These are phyloP conservation scores for Drosophila greeni DNA, from an alignment of 2,888 invertebrate genomes.

Conservation along the genomic window DNA sequence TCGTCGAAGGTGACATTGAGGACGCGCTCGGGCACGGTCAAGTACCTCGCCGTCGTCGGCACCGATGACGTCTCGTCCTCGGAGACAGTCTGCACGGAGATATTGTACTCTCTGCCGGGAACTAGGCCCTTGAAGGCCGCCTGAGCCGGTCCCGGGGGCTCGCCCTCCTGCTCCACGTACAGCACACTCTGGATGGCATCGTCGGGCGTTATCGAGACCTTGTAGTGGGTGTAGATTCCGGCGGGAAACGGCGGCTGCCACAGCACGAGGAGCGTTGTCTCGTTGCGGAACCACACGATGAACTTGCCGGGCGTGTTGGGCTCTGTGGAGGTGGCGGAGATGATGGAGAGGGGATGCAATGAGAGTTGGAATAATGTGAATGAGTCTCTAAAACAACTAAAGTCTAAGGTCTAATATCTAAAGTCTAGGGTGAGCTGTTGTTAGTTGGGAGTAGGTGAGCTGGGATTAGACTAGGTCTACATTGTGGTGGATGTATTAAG, in stretches of 20 bases:
- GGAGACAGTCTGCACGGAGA: constrained; percentile 95
- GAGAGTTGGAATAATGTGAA: constrained; percentile 26
- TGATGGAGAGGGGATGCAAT: constrained; percentile 29
- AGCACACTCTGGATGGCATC: constrained; percentile 93
- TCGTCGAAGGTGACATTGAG: constrained; percentile 90
- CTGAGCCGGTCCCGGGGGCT: constrained; percentile 96
- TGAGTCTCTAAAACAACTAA: too few species aligned
- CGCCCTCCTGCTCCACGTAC: constrained; percentile 94
- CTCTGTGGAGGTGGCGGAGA: constrained; percentile 78
- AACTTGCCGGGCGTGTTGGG: constrained; percentile 97
- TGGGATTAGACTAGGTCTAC: not conserved
- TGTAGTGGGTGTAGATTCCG: constrained; percentile 94
- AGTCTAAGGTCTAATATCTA: not conserved
- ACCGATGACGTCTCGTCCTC: constrained; percentile 94
- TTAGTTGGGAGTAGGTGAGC: not conserved
- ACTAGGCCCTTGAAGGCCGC: constrained; percentile 96
- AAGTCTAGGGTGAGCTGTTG: not conserved
- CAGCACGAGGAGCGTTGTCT: constrained; percentile 93
- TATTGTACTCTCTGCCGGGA: constrained; percentile 93
- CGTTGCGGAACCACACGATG: constrained; percentile 97
- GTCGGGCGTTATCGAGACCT: constrained; percentile 92
- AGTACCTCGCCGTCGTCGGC: constrained; percentile 94
- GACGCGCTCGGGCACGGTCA: constrained; percentile 93
- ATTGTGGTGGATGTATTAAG: not conserved
- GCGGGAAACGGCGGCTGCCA: constrained; percentile 98